phyloP scores from a whole-genome alignment of 2,113 vertebrate genomes.

The Istiophorus platypterus region DNA sequence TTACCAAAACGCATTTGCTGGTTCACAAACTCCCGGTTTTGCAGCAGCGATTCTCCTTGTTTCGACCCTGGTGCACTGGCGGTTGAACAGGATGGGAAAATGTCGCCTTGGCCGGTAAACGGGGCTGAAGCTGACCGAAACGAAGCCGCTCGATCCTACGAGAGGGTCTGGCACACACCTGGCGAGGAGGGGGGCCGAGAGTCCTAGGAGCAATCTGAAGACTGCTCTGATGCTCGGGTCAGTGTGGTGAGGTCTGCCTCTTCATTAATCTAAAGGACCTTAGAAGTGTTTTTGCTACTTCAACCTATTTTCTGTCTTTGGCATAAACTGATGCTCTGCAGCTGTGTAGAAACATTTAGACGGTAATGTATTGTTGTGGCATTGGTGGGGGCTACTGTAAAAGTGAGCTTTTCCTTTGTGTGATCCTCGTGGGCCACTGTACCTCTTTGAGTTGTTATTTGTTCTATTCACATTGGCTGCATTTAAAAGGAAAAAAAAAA shows the following conservation, averaged over 20 bases:
- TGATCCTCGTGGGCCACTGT: too few species aligned
- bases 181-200: neutral
- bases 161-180: neutral
- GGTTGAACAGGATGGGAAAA: conserved; percentile 28
- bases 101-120: conserved; percentile 7
- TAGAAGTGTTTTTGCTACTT: too few species aligned
- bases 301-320: too few species aligned
- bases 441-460: too few species aligned
- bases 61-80: neutral
- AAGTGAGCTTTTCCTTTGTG: too few species aligned
- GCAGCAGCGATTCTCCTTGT: neutral
- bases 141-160: neutral
- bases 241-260: neutral
- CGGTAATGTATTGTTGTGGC: too few species aligned
- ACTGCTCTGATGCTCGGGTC: neutral
- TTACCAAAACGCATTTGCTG: neutral
- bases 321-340: too few species aligned
- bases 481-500: too few species aligned
- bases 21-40: conserved; percentile 24
- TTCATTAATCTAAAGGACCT: too few species aligned
- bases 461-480: too few species aligned
- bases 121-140: conserved; percentile 12
- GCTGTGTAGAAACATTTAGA: too few species aligned
- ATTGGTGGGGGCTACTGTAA: too few species aligned
- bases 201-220: neutral